Percentiles rank a stretch among this genome's conserved stretches.
Conservation (phyloP, 2,113 vertebrate species). For the Otocyon megalotis region DNA sequence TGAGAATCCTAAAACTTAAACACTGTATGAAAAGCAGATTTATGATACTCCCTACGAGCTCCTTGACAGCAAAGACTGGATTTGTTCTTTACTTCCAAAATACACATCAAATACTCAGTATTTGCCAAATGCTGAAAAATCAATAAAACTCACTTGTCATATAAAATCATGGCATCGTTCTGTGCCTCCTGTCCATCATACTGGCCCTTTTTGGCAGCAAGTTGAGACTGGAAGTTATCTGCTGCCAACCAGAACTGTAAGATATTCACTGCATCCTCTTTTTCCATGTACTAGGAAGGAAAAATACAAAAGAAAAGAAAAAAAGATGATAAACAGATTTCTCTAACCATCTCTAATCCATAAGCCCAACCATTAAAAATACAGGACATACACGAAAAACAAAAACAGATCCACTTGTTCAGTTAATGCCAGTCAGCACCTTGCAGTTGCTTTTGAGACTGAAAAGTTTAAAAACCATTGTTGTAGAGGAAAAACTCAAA, state of each 20-base stretch:
- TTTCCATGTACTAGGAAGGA: constrained; percentile 96
- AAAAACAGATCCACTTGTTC: background rate
- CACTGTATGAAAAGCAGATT: background rate
- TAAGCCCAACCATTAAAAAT: constrained; percentile 25
- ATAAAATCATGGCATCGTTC: constrained; percentile 99
- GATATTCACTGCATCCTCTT: constrained; percentile 97
- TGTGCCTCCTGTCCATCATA: constrained; percentile 99
- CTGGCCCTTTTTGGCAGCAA: constrained; percentile 98
- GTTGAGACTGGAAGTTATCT: constrained; percentile 98
- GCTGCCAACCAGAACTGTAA: constrained; percentile 99
- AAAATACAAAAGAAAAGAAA: constrained; percentile 54
- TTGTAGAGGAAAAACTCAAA: background rate
- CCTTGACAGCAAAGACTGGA: background rate
- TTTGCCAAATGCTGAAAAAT: background rate
- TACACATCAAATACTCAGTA: background rate
- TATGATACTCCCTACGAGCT: background rate
- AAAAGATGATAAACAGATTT: constrained; percentile 4
- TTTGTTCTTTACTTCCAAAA: background rate
- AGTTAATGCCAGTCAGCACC: background rate
- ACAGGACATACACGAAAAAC: background rate
- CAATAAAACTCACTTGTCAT: constrained; percentile 94
- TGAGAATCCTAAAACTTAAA: background rate
- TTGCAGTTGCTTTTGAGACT: background rate
- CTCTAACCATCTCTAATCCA: background rate
- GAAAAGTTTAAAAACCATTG: constrained; percentile 50